Percentiles rank a stretch among this genome's conserved stretches.
These are phyloP conservation scores for Eretmochelys imbricata DNA, from an alignment of 2,113 vertebrate species.

Conservation along the genomic window DNA sequence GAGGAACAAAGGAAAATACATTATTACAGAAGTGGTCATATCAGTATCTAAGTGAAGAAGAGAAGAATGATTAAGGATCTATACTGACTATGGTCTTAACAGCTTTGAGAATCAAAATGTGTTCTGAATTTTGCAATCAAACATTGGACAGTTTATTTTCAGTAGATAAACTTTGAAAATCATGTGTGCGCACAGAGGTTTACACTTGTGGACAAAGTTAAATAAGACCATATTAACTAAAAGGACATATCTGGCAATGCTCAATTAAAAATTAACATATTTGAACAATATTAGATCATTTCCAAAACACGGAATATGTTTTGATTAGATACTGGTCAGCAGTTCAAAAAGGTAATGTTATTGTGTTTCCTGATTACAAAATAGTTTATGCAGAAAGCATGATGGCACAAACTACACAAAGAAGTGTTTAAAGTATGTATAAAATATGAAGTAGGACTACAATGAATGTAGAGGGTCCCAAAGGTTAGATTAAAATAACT, in stretches of 20 bases:
- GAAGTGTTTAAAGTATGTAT: not conserved
- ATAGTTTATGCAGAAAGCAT: not conserved
- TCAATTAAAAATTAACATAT: not conserved
- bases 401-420: not conserved
- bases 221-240: not conserved
- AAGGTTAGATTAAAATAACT: not conserved
- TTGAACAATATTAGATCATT: constrained; percentile 7
- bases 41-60: not conserved
- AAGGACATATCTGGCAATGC: not conserved
- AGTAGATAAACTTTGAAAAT: not conserved
- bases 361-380: constrained; percentile 9
- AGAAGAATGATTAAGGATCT: constrained; percentile 5
- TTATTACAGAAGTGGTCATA: constrained; percentile 32
- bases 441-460: not conserved
- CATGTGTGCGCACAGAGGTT: not conserved
- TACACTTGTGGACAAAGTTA: not conserved
- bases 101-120: not conserved
- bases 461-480: not conserved
- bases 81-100: not conserved
- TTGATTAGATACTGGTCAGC: not conserved
- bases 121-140: not conserved
- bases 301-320: not conserved
- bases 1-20: not conserved
- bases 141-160: not conserved
- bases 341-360: not conserved